Base-by-base conservation (phyloP, 2,113 vertebrate genomes). In the Upupa epops region DNA sequence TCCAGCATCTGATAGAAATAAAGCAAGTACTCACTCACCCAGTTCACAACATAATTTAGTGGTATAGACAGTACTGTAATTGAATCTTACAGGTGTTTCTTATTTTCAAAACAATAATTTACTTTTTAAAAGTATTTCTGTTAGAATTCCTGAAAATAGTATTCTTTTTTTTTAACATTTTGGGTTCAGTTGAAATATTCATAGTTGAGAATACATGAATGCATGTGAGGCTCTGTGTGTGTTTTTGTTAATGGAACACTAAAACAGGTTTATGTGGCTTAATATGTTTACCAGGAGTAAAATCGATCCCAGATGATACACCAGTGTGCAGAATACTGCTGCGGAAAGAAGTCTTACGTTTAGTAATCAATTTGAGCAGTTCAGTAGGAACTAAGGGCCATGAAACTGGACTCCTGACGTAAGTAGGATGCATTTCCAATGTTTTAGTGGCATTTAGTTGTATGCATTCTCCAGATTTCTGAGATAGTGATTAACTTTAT, bases 311-410 rank as follows among this genome's bases (percentile, higher is more conserved):
- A 65, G 99, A 99, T 89, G 99, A 99, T 29, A 99, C 98, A 64
- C 99, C 99, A 4, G 98, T 99, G 86, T 99, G 99, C 95, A 98
- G 98, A 49, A 98, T 99, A 88, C 96, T 99, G 84, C 97, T 99
- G 90, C 97, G 99, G 83, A 99, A 99, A 95, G 99, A 99, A 96
- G 99, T 99, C 49, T 97, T 99, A 73, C 98, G 99, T 56, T 98
- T 99, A 92, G 99, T 99, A 71, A 97, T 99, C 95, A 99, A 99
- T 95, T 97, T 99, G 95, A 99, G 99, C 97, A 99, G 99, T 89
- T 99, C 99, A 22, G 99, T 99, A 51, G 99, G 99, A 97, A 99
- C 99, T 49, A 99, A 99, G 96, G 98, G 99, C 92, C 98, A 99
- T 85, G 99, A 99, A 97, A 99, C 99, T 5, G 99, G 99, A 89